These are phyloP conservation scores for Argopecten irradians DNA, from an alignment of 1,140 invertebrate species.

Conservation along the genomic window DNA sequence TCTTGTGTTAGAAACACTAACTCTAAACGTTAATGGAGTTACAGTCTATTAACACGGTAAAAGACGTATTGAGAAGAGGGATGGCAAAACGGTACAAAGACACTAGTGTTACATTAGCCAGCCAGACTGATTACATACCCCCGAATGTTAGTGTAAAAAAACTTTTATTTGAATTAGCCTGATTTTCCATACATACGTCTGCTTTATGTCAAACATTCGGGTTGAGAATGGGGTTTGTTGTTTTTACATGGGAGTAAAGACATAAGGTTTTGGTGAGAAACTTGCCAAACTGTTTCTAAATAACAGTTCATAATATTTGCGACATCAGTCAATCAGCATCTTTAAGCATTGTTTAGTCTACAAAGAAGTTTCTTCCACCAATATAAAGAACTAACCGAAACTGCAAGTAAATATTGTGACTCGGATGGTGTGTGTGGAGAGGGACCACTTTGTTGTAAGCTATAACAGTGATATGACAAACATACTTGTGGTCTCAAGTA, in stretches of 20 bases:
- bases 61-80: background rate
- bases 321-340: constrained; percentile 14
- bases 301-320: constrained; percentile 12
- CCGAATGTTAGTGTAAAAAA: constrained; percentile 12
- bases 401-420: constrained; percentile 11
- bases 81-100: background rate
- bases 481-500: constrained; percentile 21
- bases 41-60: background rate
- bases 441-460: constrained; percentile 14
- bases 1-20: background rate
- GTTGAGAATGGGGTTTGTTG: constrained; percentile 16
- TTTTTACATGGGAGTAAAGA: background rate
- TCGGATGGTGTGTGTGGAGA: background rate
- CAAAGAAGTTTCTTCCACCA: background rate
- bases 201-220: background rate
- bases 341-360: constrained; percentile 22
- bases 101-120: background rate
- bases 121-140: background rate
- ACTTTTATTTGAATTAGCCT: constrained; percentile 18
- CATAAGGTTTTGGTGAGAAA: background rate
- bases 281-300: constrained; percentile 7
- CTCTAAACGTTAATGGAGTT: background rate
- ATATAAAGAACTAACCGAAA: background rate
- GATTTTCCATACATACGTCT: constrained; percentile 12
- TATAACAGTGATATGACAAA: constrained; percentile 12